A percentile compares a stretch with the other conserved stretches of the same genome.
phyloP scores from a whole-genome alignment of 2,113 vertebrate genomes.

The Buteo buteo region DNA sequence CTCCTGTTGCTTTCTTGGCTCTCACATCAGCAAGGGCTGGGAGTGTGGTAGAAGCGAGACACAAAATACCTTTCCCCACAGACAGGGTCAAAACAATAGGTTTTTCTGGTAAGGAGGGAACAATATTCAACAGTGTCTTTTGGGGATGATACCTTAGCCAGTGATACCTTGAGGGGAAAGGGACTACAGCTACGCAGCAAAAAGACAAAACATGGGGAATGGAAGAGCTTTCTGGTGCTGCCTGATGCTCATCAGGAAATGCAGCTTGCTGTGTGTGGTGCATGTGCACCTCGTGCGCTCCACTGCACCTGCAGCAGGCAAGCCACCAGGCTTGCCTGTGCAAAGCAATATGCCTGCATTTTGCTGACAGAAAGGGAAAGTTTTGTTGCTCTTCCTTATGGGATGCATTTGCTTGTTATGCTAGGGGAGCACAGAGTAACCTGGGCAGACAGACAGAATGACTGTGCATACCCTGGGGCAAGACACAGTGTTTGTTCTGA shows the following conservation, averaged over 20 bases:
- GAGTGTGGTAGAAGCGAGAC: neutral
- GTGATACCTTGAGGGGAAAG: neutral
- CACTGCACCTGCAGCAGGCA: neutral
- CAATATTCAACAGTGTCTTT: neutral
- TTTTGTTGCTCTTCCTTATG: neutral
- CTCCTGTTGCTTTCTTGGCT: neutral
- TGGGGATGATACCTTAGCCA: neutral
- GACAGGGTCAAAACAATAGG: neutral
- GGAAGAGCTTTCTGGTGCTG: neutral
- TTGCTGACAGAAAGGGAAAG: neutral
- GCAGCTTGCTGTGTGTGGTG: neutral
- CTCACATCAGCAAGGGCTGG: neutral
- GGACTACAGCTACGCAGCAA: neutral
- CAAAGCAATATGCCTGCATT: neutral
- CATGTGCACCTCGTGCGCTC: fast-evolving
- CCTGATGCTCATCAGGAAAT: neutral
- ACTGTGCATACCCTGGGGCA: neutral
- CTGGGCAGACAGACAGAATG: neutral
- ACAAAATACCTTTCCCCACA: neutral
- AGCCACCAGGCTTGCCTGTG: neutral
- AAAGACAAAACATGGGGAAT: neutral
- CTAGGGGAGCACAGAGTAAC: neutral
- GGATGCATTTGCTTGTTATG: neutral
- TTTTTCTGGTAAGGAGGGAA: neutral
- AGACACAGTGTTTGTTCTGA: neutral